These are phyloP conservation scores for Aspidiotus destructor DNA, from an alignment of 2,888 invertebrate species.

Conservation along the genomic window DNA sequence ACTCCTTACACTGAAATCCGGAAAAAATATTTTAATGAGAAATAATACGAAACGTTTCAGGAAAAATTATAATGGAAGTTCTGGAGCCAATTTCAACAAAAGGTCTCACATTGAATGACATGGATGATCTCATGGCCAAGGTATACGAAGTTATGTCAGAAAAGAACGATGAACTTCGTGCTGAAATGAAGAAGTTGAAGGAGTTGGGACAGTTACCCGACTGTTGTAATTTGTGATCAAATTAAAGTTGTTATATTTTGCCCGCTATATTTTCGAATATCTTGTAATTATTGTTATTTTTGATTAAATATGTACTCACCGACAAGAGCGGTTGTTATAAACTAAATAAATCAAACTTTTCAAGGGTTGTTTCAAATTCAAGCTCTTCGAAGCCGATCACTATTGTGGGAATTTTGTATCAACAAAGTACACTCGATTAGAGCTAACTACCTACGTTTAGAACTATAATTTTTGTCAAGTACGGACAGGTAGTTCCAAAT, in stretches of 20 bases:
- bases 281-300: not conserved
- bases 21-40: no score
- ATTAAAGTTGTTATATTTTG: not conserved
- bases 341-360: no score
- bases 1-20: not conserved
- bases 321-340: no score
- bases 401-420: no score
- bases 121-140: slow-evolving; percentile 38
- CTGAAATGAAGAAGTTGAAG: slow-evolving; percentile 7
- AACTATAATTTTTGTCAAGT: no score
- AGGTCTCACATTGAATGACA: slow-evolving; percentile 37
- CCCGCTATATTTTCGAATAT: not conserved
- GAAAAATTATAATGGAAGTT: slow-evolving; percentile 37
- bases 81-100: slow-evolving; percentile 38
- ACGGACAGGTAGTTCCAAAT: no score
- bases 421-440: no score
- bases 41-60: slow-evolving; percentile 33
- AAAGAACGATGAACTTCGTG: slow-evolving; percentile 36
- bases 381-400: no score
- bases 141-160: slow-evolving; percentile 40
- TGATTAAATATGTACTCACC: no score
- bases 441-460: no score
- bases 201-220: slow-evolving; percentile 16
- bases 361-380: no score
- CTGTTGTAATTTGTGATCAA: slow-evolving; percentile 17